These are phyloP conservation scores for Nyctibius grandis DNA, from an alignment of 2,797 vertebrate species.

Conservation along the genomic window DNA sequence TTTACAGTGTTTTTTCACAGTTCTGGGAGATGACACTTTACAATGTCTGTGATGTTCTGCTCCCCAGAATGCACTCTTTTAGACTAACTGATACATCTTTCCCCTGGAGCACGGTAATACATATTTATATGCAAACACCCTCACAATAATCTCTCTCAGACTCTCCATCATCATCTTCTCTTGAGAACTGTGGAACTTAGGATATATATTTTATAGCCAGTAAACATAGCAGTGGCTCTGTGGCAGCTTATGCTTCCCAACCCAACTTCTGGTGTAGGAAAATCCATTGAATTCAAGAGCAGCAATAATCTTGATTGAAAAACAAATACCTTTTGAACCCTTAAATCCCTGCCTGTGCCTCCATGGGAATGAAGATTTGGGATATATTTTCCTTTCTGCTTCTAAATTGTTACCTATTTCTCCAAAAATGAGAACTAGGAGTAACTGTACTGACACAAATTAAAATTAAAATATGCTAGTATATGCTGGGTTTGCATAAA, in stretches of 20 bases:
- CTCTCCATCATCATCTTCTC: background rate
- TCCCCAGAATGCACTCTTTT: background rate
- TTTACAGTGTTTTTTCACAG: background rate
- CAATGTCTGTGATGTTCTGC: background rate
- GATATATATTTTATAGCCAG: background rate
- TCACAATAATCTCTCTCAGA: background rate
- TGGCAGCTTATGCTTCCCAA: background rate
- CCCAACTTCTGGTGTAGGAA: background rate
- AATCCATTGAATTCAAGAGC: background rate
- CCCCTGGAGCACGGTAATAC: background rate
- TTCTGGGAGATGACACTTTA: background rate
- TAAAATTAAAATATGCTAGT: background rate
- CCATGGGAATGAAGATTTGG: background rate
- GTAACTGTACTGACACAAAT: background rate
- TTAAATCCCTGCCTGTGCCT: background rate
- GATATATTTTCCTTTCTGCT: background rate
- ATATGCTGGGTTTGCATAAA: background rate
- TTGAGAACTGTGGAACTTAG: background rate
- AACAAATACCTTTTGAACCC: background rate
- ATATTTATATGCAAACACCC: background rate
- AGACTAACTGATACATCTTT: background rate
- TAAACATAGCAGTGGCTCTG: background rate
- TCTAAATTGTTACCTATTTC: background rate
- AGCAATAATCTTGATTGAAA: background rate
- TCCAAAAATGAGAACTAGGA: background rate